phyloP scores from a whole-genome alignment of 2,113 vertebrate species.

The Pomatostomus ruficeps region DNA sequence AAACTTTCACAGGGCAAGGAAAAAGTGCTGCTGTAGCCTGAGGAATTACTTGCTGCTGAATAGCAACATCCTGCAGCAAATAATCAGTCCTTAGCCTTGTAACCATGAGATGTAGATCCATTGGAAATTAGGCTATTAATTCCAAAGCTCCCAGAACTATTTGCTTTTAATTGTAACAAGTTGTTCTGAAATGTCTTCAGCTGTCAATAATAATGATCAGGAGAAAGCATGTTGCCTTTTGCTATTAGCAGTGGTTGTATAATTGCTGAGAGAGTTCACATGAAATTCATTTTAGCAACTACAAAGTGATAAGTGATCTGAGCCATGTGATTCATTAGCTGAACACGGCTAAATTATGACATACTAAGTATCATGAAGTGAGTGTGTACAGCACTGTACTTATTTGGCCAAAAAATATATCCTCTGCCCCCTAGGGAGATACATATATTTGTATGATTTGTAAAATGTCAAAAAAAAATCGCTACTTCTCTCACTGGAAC shows the following conservation, averaged over 20 bases:
- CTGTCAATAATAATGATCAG: not conserved
- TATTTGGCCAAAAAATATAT: not conserved
- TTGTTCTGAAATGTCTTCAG: not conserved
- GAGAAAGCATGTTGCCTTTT: not conserved
- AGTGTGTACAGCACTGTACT: not conserved
- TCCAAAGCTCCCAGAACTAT: not conserved
- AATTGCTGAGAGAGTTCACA: constrained; percentile 11
- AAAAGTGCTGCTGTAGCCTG: not conserved
- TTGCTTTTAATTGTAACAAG: constrained; percentile 23
- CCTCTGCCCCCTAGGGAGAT: not conserved
- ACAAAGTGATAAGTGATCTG: not conserved
- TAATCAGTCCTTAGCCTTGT: not conserved
- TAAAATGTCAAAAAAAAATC: not conserved
- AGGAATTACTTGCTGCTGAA: not conserved
- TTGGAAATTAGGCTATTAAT: constrained; percentile 10
- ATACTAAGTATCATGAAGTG: not conserved
- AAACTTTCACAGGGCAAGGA: constrained; percentile 51
- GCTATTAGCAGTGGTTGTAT: not conserved
- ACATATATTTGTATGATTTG: not conserved
- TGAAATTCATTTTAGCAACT: constrained; percentile 31
- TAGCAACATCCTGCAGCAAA: constrained; percentile 10
- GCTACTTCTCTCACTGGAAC: not conserved
- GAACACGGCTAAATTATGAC: not conserved
- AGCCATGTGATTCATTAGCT: constrained; percentile 16
- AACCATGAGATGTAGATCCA: not conserved